These are phyloP conservation scores for Coelopa pilipes DNA, from an alignment of 2,888 invertebrate species.

Conservation along the genomic window DNA sequence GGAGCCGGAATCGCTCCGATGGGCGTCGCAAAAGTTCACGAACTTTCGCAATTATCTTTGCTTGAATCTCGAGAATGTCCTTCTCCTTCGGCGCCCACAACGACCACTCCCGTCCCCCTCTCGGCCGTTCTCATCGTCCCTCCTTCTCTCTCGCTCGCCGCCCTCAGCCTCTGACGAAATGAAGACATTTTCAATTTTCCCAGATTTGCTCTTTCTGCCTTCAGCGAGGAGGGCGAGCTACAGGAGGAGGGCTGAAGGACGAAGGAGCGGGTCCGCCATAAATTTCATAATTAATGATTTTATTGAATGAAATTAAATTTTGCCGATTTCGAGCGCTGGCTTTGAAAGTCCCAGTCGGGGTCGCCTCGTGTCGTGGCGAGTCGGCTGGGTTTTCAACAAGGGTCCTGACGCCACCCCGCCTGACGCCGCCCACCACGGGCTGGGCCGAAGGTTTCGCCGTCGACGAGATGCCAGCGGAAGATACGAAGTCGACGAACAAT, in stretches of 20 bases:
- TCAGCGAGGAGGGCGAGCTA: neutral
- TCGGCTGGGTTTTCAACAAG: too few species aligned
- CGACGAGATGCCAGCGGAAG: too few species aligned
- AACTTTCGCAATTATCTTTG: neutral
- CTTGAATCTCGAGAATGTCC: too few species aligned
- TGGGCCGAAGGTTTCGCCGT: too few species aligned
- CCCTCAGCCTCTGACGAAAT: neutral
- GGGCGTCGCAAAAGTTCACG: too few species aligned
- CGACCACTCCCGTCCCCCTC: neutral
- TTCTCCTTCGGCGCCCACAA: neutral
- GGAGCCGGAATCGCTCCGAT: too few species aligned
- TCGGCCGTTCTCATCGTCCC: too few species aligned
- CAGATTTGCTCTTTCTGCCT: neutral
- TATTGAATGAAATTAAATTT: slow-evolving; percentile 19
- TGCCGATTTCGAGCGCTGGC: neutral
- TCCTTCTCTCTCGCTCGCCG: neutral
- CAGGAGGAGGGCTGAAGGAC: too few species aligned
- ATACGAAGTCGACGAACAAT: too few species aligned
- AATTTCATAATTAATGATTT: slow-evolving; percentile 25
- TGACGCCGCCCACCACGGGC: too few species aligned
- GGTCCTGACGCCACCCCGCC: too few species aligned
- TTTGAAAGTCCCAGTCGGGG: neutral
- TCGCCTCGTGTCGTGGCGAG: neutral
- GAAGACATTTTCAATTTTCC: neutral
- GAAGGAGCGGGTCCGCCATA: neutral